phyloP scores from a whole-genome alignment of 2,113 vertebrate species.

The Meriones unguiculatus region DNA sequence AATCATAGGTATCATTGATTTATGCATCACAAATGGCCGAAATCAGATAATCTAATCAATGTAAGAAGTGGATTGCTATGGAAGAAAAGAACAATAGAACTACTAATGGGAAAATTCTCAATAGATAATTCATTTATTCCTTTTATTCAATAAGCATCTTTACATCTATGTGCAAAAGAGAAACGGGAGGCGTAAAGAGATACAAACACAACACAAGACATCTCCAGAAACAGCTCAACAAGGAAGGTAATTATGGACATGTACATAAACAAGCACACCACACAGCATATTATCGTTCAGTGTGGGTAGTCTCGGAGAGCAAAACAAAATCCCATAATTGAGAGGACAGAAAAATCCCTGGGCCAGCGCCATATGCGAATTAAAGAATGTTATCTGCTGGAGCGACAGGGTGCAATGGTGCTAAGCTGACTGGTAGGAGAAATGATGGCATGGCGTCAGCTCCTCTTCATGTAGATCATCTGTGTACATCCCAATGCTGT shows the following conservation, averaged over 20 bases:
- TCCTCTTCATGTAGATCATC: background rate
- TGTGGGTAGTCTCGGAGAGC: background rate
- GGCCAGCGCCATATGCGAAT: background rate
- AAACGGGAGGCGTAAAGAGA: background rate
- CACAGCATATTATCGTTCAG: background rate
- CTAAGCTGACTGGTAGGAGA: background rate
- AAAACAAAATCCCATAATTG: background rate
- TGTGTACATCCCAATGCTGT: background rate
- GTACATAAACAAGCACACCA: background rate
- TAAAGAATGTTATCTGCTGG: background rate
- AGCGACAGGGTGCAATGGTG: background rate
- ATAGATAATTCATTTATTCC: background rate
- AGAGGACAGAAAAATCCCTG: background rate
- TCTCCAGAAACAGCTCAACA: background rate
- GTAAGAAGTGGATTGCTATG: background rate
- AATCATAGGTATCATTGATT: background rate
- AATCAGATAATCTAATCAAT: conserved; percentile 19
- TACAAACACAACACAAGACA: background rate
- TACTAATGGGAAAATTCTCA: background rate
- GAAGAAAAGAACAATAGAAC: background rate
- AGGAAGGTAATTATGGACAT: background rate
- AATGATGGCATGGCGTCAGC: background rate
- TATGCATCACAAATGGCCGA: background rate
- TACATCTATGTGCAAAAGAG: background rate
- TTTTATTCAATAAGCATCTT: background rate